Conservation (phyloP, 2,113 vertebrate genomes). For the human region DNA sequence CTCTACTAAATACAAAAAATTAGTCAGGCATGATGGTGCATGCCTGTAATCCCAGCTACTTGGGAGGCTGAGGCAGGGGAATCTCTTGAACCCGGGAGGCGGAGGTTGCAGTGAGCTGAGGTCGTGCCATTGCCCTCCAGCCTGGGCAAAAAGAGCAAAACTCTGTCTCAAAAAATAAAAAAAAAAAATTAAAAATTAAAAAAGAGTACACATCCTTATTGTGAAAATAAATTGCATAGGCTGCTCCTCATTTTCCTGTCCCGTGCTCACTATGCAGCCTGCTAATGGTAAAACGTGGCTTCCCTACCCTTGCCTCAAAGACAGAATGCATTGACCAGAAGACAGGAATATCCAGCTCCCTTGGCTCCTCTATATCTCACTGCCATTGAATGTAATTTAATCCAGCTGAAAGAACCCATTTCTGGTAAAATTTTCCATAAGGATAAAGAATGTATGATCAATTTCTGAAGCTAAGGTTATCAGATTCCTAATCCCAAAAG, state of each 20-base stretch:
- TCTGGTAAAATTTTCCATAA: neutral
- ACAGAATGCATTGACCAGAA: neutral
- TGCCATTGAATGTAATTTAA: neutral
- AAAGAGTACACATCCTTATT: too few species aligned
- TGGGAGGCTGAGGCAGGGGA: too few species aligned
- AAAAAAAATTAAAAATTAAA: too few species aligned
- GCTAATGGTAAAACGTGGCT: neutral
- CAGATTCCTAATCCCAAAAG: neutral
- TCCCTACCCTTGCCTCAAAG: neutral
- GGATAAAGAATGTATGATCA: neutral
- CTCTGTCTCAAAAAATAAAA: too few species aligned
- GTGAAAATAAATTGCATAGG: neutral
- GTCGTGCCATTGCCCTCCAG: too few species aligned
- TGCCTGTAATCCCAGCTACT: too few species aligned
- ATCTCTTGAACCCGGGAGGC: too few species aligned
- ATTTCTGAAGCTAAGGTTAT: neutral
- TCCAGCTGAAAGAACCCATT: neutral
- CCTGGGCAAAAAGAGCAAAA: too few species aligned
- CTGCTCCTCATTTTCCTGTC: neutral
- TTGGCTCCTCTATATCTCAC: neutral
- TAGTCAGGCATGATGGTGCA: too few species aligned
- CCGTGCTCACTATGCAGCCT: neutral
- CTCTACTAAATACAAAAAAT: too few species aligned
- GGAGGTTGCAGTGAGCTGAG: too few species aligned
- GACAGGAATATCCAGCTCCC: neutral